phyloP scores from a whole-genome alignment of 2,888 invertebrate species.

The Colostygia pectinataria region DNA sequence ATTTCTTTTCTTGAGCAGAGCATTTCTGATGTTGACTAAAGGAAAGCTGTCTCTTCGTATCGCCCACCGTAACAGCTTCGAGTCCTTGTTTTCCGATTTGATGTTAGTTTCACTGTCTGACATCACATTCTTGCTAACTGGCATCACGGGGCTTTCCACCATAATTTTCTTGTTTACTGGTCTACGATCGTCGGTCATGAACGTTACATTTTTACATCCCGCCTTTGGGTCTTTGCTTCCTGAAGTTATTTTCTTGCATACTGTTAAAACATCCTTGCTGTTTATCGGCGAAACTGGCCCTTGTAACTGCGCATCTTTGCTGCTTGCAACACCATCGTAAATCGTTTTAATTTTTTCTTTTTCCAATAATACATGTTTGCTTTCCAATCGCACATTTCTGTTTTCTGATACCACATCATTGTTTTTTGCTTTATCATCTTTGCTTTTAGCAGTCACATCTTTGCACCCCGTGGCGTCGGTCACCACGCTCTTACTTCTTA shows the following conservation, averaged over 20 bases:
- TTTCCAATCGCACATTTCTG: background rate
- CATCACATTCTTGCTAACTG: background rate
- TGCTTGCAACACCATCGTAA: too few species aligned
- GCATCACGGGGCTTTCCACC: background rate
- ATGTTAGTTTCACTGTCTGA: slow-evolving; percentile 1
- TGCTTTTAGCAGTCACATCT: background rate
- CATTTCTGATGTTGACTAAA: slow-evolving; percentile 59
- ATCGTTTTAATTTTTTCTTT: too few species aligned
- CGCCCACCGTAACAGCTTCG: slow-evolving; percentile 49
- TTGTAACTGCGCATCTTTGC: background rate
- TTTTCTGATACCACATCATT: background rate
- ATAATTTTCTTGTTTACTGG: background rate
- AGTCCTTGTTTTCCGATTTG: slow-evolving; percentile 37
- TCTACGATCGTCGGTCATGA: background rate
- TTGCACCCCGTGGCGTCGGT: background rate
- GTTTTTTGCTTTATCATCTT: background rate
- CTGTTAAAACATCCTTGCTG: background rate
- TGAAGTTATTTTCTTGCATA: background rate
- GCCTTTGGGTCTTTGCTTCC: background rate
- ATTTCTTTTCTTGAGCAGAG: slow-evolving; percentile 59
- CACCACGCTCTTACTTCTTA: background rate
- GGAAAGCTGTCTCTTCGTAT: slow-evolving; percentile 71
- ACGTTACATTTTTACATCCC: slow-evolving; percentile 2
- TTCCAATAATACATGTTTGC: too few species aligned
- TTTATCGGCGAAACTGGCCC: background rate